phyloP scores from a whole-genome alignment of 2,888 invertebrate species.

The Coremacera marginata region DNA sequence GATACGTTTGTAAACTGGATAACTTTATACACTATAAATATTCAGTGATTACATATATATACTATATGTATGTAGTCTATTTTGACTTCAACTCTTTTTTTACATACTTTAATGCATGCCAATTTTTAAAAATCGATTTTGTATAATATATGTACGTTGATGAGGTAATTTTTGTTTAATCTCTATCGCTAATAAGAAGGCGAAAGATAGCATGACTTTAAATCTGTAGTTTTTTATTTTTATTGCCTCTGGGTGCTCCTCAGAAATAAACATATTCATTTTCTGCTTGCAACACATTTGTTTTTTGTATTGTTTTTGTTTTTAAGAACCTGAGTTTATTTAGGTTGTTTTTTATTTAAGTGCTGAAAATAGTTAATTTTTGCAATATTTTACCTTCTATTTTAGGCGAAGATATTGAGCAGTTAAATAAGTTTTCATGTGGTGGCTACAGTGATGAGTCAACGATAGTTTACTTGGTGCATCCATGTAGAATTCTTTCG shows the following conservation, averaged over 20 bases:
- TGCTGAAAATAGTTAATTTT: conserved; percentile 15
- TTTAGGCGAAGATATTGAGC: conserved; percentile 83
- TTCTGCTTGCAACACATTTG: background rate
- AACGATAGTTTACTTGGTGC: conserved; percentile 87
- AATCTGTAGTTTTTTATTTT: background rate
- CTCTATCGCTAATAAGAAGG: too few species aligned
- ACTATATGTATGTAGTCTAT: too few species aligned
- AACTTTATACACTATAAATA: too few species aligned
- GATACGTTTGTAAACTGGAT: too few species aligned
- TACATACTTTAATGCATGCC: too few species aligned
- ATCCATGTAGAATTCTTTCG: conserved; percentile 88
- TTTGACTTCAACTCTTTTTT: too few species aligned
- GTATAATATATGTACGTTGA: too few species aligned
- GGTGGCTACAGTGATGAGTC: conserved; percentile 88
- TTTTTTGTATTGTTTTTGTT: background rate
- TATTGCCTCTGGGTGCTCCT: background rate
- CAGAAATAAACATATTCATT: background rate
- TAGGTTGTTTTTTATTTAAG: background rate
- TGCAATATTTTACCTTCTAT: conserved; percentile 42
- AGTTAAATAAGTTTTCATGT: conserved; percentile 84
- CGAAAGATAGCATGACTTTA: too few species aligned
- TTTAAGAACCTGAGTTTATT: background rate
- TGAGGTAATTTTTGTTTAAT: too few species aligned
- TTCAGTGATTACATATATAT: too few species aligned
- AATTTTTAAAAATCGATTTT: too few species aligned